phyloP scores from a whole-genome alignment of 2,113 vertebrate species.

The Apistogramma diplotaenia region DNA sequence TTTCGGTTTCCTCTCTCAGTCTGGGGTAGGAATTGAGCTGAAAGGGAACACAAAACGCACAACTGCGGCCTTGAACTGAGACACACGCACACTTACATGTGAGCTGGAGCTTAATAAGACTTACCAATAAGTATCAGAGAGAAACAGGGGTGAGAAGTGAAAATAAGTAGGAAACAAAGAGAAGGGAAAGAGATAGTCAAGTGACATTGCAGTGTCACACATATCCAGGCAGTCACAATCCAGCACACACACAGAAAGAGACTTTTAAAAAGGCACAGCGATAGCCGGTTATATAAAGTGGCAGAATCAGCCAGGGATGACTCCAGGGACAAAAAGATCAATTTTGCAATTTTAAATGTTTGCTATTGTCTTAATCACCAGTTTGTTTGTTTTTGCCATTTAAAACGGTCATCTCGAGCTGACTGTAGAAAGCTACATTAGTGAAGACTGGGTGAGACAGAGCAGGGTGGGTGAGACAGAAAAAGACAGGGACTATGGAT shows the following conservation, averaged over 20 bases:
- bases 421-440: neutral
- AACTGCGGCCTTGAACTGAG: conserved; percentile 50
- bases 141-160: conserved; percentile 64
- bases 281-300: neutral
- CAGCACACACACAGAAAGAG: conserved; percentile 7
- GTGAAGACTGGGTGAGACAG: conserved; percentile 17
- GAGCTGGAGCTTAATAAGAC: conserved; percentile 46
- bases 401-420: conserved; percentile 25
- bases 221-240: conserved; percentile 28
- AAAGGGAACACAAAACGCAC: conserved; percentile 55
- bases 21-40: conserved; percentile 92
- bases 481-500: neutral
- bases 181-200: conserved; percentile 63
- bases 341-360: neutral
- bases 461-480: conserved; percentile 10
- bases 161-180: conserved; percentile 65
- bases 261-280: neutral
- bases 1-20: conserved; percentile 92
- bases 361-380: neutral
- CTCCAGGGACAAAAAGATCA: neutral
- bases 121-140: conserved; percentile 66
- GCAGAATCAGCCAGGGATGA: conserved; percentile 50
- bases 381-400: neutral
- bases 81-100: conserved; percentile 39
- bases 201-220: conserved; percentile 61